Evolutionary conservation across 2,113 vertebrate genomes (phyloP), one percentile per base, ranked within the genome.

Genomic region (pig (Sus scrofa)): DNA sequence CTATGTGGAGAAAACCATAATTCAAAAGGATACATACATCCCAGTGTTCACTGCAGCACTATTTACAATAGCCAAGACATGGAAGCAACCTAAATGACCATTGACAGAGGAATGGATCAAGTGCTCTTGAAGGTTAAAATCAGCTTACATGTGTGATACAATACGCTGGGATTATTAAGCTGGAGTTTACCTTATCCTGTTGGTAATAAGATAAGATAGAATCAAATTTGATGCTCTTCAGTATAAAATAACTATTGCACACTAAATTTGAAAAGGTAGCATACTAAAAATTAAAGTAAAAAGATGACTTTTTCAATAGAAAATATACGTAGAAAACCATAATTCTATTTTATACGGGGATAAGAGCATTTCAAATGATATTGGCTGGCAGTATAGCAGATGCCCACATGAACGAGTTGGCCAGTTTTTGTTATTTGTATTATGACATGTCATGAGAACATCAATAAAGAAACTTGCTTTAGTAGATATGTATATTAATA

Each of bases 401-500:
- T 63, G 39, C 50, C 34, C 37, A 89, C 68, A 22, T 85, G 58
- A 93, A 98, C 89, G 58, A 98, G 82, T 84, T 96, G 95, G 89
- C 67, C 73, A 32, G 73, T 90, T 52, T 97, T 97, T 95, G 4
- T 83, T 96, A 83, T 97, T 96, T 98, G 82, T 97, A 20, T 85
- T 95, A 34, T 56, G 84, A 83, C 10, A 84, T 97, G 88, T 98
- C 95, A 52, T 67, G 95, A 98, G 94, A 90, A 70, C 0, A 96
- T 62, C 78, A 95, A 89, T 94, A 94, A 96, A 96, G 39, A 12
- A 98, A 97, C 82, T 96, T 97, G 84, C 67, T 97, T 52, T 95
- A 98, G 95, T 96, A 58, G 73, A 52, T 97, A 89, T 98, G 97
- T 97, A 63, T 87, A 97, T 98, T 97, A 98, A 97, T 97, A 97